Evolutionary conservation across 1,140 invertebrate genomes (phyloP).

Genomic region (Drosophila quadrilineata): DNA sequence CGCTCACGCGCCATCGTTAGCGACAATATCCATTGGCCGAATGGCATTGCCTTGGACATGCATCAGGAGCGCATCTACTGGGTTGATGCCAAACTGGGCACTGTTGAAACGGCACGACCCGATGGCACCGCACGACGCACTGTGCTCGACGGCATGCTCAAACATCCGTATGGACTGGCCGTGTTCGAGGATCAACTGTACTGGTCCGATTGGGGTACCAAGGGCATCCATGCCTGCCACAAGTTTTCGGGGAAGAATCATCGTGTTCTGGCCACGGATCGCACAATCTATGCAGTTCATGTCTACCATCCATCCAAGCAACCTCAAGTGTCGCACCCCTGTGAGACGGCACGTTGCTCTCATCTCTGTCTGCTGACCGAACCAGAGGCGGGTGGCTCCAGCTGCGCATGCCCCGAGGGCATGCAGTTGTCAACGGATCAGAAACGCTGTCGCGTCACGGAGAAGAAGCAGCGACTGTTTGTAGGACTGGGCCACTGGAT

Average conservation of each 20-base stretch:
- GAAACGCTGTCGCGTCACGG: conserved; percentile 82
- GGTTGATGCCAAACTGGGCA: conserved; percentile 88
- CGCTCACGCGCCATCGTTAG: conserved; percentile 84
- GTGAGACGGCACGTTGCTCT: conserved; percentile 85
- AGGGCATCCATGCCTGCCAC: conserved; percentile 85
- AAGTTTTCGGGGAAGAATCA: conserved; percentile 86
- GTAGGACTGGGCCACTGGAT: conserved; percentile 78
- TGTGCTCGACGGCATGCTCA: conserved; percentile 83
- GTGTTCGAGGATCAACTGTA: conserved; percentile 94
- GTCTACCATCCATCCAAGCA: conserved; percentile 86
- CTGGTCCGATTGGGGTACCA: conserved; percentile 91
- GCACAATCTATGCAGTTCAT: conserved; percentile 85
- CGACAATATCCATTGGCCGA: conserved; percentile 90
- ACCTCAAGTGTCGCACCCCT: conserved; percentile 85
- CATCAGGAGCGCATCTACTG: conserved; percentile 90
- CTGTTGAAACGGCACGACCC: conserved; percentile 89
- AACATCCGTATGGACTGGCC: conserved; percentile 91
- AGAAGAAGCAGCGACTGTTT: conserved; percentile 80
- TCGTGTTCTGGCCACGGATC: conserved; percentile 81
- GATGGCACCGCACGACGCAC: conserved; percentile 87
- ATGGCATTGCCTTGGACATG: conserved; percentile 93
- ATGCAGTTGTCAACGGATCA: conserved; percentile 83
- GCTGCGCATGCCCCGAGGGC: conserved; percentile 90
- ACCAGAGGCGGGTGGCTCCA: conserved; percentile 82
- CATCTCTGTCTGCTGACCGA: conserved; percentile 91